phyloP scores from a whole-genome alignment of 2,888 invertebrate species.

The Hyalella azteca region DNA sequence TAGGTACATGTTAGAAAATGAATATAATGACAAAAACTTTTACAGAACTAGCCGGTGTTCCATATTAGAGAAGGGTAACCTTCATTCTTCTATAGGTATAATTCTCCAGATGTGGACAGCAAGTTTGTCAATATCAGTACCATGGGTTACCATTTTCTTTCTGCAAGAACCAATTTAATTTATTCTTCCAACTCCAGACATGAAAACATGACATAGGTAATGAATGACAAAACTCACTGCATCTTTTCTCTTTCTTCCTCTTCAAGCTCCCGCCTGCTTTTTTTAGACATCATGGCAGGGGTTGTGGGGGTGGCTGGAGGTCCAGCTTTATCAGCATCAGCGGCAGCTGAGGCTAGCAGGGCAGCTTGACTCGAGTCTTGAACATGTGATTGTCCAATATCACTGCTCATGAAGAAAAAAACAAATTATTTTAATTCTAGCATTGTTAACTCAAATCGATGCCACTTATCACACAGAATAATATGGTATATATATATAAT shows the following conservation, averaged over 20 bases:
- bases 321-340: neutral
- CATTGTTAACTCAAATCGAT: neutral
- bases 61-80: too few relatives aligned
- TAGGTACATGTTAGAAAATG: too few relatives aligned
- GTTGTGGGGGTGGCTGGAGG: neutral
- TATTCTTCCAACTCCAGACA: too few relatives aligned
- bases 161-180: too few relatives aligned
- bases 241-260: constrained; percentile 95
- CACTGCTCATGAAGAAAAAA: neutral
- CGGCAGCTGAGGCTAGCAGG: neutral
- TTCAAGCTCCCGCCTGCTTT: constrained; percentile 81
- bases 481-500: neutral
- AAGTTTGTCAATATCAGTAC: too few relatives aligned
- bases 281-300: constrained; percentile 45
- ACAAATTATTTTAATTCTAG: neutral
- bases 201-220: too few relatives aligned
- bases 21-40: too few relatives aligned
- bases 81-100: too few relatives aligned
- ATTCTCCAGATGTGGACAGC: too few relatives aligned
- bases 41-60: too few relatives aligned
- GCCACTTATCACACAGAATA: neutral
- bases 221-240: constrained; percentile 74
- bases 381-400: neutral
- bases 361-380: neutral
- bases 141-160: too few relatives aligned